Evolutionary conservation across 2,888 invertebrate genomes (phyloP).

Genomic region (Teleogryllus oceanicus): DNA sequence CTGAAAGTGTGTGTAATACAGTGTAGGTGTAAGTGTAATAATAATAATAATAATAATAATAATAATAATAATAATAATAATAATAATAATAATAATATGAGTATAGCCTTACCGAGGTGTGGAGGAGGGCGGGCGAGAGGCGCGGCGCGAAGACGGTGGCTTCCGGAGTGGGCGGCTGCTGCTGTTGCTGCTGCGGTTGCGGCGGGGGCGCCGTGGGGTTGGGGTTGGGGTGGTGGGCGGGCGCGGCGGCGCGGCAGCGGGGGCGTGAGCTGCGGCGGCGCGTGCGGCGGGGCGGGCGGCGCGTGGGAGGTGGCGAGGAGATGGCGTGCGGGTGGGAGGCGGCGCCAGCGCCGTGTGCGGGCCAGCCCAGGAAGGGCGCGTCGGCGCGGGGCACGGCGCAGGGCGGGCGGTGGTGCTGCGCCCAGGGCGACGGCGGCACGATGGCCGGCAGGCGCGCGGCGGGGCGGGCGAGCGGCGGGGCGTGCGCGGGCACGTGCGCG

Average conservation of each 20-base stretch:
- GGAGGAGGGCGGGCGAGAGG: conserved; percentile 33
- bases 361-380: conserved; percentile 45
- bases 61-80: too few relatives aligned
- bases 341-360: conserved; percentile 33
- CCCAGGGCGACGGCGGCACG: conserved; percentile 30
- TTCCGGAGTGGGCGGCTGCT: not conserved
- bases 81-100: too few relatives aligned
- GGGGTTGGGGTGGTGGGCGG: not conserved
- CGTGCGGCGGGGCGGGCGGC: not conserved
- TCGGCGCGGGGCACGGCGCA: conserved; percentile 23
- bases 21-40: too few relatives aligned
- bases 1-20: too few relatives aligned
- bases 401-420: conserved; percentile 45
- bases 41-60: too few relatives aligned
- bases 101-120: not conserved
- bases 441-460: conserved; percentile 26
- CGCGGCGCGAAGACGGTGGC: not conserved
- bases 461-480: conserved; percentile 1
- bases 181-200: not conserved
- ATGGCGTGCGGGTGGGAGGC: not conserved
- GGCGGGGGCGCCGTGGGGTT: not conserved
- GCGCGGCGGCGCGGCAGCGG: conserved; percentile 58
- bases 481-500: not conserved
- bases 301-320: not conserved
- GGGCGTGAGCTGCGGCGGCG: conserved; percentile 47